Evolutionary conservation across 2,113 vertebrate species (phyloP), one percentile per base, ranked within the genome.

Genomic region (Cygnus buccinator): DNA sequence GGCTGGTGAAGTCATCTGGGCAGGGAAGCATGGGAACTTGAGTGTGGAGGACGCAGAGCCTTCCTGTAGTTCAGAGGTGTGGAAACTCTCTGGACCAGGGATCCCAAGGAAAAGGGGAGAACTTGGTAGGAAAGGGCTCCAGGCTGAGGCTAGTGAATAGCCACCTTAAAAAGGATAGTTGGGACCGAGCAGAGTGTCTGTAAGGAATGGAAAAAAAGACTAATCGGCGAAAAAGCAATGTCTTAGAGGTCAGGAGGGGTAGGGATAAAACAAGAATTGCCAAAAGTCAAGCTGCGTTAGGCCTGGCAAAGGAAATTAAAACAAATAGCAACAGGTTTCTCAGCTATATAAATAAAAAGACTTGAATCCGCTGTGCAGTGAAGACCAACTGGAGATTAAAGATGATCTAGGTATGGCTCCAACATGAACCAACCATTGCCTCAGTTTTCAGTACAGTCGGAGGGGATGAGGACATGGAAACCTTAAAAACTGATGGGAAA

Each of bases 321-420:
- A 96, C 94, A 96, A 96, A 97, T 72, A 96, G 82, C 88, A 96
- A 96, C 86, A 96, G 94, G 94, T 97, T 96, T 95, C 95, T 96
- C 95, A 95, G 95, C 92, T 95, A 96, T 91, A 92, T 94, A 97
- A 97, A 97, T 96, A 96, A 96, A 95, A 91, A 91, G 55, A 91
- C 85, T 93, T 93, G 90, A 95, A 95, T 87, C 84, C 0, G 78
- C 90, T 96, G 87, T 83, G 79, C 85, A 85, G 22, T 28, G 37
- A 78, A 62, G 70, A 86, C 78, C 50, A 84, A 33, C 50, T 91
- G 87, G 59, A 96, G 87, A 80, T 91, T 80, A 94, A 88, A 94
- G 92, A 91, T 88, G n/a, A 80, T 84, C 41, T 80, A 94, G 82
- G 46, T 96, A 85, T 90, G 59, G 55, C 44, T 94, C 50, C 55